Percentiles rank a stretch among this genome's conserved stretches.
Evolutionary conservation across 2,113 vertebrate genomes (phyloP).

Genomic region (Vidua macroura): DNA sequence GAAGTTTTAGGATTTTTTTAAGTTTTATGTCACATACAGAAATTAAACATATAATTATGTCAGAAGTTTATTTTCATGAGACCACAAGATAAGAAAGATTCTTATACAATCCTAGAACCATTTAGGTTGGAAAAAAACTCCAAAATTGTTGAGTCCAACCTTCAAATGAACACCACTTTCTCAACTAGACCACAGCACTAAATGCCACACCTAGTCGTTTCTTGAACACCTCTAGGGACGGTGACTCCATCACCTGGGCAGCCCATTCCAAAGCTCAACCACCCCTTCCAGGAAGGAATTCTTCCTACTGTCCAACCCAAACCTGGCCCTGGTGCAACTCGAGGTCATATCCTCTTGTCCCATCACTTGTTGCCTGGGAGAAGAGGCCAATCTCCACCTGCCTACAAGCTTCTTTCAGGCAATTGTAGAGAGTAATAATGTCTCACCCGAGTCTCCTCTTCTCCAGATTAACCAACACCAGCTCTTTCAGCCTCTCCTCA

Average conservation of each 20-base stretch:
- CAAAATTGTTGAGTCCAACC: neutral
- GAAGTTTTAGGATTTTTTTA: neutral
- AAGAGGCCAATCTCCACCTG: neutral
- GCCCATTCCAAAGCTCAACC: neutral
- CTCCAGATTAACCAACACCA: neutral
- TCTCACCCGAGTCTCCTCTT: neutral
- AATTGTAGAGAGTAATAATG: neutral
- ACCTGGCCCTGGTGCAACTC: too few relatives aligned
- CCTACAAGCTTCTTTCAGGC: neutral
- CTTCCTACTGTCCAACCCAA: neutral
- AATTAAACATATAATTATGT: neutral
- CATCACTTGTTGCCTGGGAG: accelerated
- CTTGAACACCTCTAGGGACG: neutral
- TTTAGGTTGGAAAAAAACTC: neutral
- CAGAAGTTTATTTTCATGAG: neutral
- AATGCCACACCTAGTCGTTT: neutral
- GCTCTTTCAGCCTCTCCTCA: neutral
- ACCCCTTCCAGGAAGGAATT: neutral
- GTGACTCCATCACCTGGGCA: neutral
- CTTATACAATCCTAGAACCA: neutral
- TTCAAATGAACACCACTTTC: neutral
- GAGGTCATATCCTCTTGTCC: neutral
- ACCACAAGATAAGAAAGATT: neutral
- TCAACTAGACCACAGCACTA: neutral
- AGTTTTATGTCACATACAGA: neutral